These are phyloP conservation scores for Fistularia tabacaria DNA, from an alignment of 2,797 vertebrate genomes.

Conservation along the genomic window DNA sequence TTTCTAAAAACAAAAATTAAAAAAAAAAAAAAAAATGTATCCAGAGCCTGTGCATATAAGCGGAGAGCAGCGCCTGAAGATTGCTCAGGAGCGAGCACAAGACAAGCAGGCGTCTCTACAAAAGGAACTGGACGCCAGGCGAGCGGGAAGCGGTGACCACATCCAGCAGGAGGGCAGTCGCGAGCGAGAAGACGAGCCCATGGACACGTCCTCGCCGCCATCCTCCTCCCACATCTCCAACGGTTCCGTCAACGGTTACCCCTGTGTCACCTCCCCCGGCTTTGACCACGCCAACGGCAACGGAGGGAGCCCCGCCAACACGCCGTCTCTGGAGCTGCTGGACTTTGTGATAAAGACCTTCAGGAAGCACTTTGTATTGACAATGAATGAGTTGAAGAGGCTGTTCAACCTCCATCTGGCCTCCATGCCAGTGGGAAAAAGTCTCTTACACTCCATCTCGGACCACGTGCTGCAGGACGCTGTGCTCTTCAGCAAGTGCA, in stretches of 20 bases:
- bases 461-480: slow-evolving; percentile 95
- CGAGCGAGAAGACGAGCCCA: slow-evolving; percentile 77
- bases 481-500: slow-evolving; percentile 87
- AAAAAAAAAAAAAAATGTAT: not conserved
- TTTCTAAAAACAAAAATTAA: not conserved
- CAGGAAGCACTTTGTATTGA: slow-evolving; percentile 91
- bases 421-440: slow-evolving; percentile 85
- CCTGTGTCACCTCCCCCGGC: slow-evolving; percentile 40
- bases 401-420: slow-evolving; percentile 95
- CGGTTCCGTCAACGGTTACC: slow-evolving; percentile 82
- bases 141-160: slow-evolving; percentile 29
- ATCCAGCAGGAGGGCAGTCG: slow-evolving; percentile 85
- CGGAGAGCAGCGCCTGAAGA: slow-evolving; percentile 85
- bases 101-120: slow-evolving; percentile 80
- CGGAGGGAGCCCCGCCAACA: slow-evolving; percentile 52
- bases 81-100: slow-evolving; percentile 79
- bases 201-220: slow-evolving; percentile 75
- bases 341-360: slow-evolving; percentile 88
- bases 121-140: slow-evolving; percentile 76
- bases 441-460: slow-evolving; percentile 85
- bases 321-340: slow-evolving; percentile 78
- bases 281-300: slow-evolving; percentile 78
- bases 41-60: slow-evolving; percentile 73
- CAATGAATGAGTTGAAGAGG: slow-evolving; percentile 94
- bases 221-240: slow-evolving; percentile 64